Evolutionary conservation across 2,888 invertebrate species (phyloP).

Genomic region (Xanthia togata): DNA sequence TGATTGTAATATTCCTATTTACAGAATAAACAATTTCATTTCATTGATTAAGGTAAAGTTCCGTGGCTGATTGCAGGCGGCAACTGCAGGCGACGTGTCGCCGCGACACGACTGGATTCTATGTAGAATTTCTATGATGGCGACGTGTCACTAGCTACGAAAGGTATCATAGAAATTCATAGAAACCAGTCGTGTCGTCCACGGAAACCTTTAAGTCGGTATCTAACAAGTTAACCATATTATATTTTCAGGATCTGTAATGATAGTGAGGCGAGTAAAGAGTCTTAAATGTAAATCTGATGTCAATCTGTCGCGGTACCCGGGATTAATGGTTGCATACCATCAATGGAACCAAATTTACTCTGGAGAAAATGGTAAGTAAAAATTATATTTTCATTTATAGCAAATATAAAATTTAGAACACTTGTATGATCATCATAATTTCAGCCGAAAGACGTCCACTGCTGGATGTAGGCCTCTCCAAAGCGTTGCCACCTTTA

Average conservation of each 20-base stretch:
- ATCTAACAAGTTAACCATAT: not conserved
- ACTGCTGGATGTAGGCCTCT: too few species aligned
- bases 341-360: slow-evolving; percentile 31
- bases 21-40: too few species aligned
- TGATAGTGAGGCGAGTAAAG: not conserved
- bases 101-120: too few species aligned
- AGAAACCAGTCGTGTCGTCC: too few species aligned
- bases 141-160: too few species aligned
- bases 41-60: too few species aligned
- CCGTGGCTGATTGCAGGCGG: too few species aligned
- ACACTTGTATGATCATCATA: not conserved
- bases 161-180: too few species aligned
- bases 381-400: not conserved
- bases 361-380: not conserved
- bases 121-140: too few species aligned
- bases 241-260: slow-evolving; percentile 8
- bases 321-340: not conserved
- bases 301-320: not conserved
- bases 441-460: not conserved
- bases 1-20: too few species aligned
- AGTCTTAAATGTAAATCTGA: not conserved
- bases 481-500: not conserved
- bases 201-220: too few species aligned
- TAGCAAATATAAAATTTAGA: not conserved
- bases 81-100: too few species aligned